Conservation (phyloP, 2,888 invertebrate species). For the Chironomus tentans region DNA sequence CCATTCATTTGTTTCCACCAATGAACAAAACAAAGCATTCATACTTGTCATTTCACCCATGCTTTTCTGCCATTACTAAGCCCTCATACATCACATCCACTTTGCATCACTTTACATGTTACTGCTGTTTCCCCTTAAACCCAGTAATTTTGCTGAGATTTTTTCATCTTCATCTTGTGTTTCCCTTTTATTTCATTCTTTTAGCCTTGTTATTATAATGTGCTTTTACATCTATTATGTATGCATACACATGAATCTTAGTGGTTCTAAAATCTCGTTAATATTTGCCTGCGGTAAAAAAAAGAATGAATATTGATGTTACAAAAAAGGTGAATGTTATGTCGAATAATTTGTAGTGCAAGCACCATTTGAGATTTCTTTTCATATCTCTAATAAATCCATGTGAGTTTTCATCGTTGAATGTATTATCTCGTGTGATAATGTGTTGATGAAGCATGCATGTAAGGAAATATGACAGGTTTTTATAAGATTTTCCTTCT, state of each 20-base stretch:
- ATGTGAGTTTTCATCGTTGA: not conserved
- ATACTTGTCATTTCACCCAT: too few relatives aligned
- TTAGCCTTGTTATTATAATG: not conserved
- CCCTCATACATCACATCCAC: not conserved
- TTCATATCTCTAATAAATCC: not conserved
- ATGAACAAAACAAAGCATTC: too few relatives aligned
- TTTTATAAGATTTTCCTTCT: not conserved
- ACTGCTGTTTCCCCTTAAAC: not conserved
- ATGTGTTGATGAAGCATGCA: slow-evolving; percentile 2
- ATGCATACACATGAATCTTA: too few relatives aligned
- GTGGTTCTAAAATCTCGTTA: too few relatives aligned
- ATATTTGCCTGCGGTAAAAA: too few relatives aligned
- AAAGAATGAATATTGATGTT: not conserved
- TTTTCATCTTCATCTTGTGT: not conserved
- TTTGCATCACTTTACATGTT: not conserved
- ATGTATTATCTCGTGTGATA: not conserved
- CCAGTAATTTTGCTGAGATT: not conserved
- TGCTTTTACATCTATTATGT: too few relatives aligned
- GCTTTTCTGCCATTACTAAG: not conserved
- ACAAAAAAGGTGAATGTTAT: not conserved
- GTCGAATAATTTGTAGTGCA: not conserved
- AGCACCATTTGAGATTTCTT: not conserved
- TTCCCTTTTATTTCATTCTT: not conserved
- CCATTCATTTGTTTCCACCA: too few relatives aligned
- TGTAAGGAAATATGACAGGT: not conserved